Evolutionary conservation across 2,797 vertebrate genomes (phyloP).

Genomic region (Hippoglossus hippoglossus): DNA sequence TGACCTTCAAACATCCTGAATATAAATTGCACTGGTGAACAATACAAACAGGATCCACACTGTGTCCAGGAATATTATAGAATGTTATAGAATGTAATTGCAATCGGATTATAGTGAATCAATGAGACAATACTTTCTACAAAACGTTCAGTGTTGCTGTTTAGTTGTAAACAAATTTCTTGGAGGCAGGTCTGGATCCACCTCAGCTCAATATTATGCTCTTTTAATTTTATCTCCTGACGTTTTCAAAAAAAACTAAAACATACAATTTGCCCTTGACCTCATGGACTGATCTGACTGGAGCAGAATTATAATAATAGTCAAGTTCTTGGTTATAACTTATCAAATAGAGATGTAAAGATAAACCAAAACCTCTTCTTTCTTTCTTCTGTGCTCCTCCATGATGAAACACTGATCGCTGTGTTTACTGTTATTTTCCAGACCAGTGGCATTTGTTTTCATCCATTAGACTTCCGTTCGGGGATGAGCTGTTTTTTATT

Average conservation of each 20-base stretch:
- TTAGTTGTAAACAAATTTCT: not conserved
- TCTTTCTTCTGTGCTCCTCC: constrained; percentile 10
- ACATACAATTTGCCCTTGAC: no score
- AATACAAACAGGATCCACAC: no score
- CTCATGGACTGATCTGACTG: no score
- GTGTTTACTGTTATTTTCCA: constrained; percentile 54
- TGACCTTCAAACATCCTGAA: no score
- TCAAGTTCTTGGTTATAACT: not conserved
- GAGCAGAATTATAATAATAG: not conserved
- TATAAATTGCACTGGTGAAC: no score
- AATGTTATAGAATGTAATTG: no score
- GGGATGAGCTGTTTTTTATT: not conserved
- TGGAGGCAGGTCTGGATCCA: not conserved
- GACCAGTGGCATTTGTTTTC: constrained; percentile 37
- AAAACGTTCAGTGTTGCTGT: not conserved
- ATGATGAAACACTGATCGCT: constrained; percentile 21
- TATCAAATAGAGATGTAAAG: constrained; percentile 13
- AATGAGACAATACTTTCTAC: not conserved
- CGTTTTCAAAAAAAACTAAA: not conserved
- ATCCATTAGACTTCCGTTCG: constrained; percentile 10
- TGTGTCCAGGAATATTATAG: no score
- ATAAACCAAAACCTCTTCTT: not conserved
- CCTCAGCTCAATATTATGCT: not conserved
- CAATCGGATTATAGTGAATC: no score
- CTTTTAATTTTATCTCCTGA: not conserved